A percentile compares a stretch with the other conserved stretches of the same genome.
Evolutionary conservation across 2,888 invertebrate genomes (phyloP).

Genomic region (Athetis lepigone): DNA sequence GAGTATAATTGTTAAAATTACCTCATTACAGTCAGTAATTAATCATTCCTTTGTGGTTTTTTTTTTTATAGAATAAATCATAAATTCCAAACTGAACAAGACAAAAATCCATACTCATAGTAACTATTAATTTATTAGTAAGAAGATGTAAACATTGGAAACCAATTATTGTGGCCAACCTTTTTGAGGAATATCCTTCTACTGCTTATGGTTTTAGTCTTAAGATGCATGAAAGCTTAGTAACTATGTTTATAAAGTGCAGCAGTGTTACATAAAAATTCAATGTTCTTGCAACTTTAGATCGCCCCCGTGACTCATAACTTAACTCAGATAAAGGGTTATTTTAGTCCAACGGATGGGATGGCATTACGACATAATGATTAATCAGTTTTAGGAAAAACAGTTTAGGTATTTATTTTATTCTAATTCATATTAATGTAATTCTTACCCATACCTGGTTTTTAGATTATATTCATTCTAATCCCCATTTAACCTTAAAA

Average conservation of each 20-base stretch:
- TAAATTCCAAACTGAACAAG: too few relatives aligned
- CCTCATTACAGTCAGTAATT: too few relatives aligned
- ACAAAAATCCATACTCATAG: too few relatives aligned
- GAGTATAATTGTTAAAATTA: too few relatives aligned
- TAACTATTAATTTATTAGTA: too few relatives aligned
- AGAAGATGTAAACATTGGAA: too few relatives aligned
- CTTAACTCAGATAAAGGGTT: conserved; percentile 28
- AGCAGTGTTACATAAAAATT: conserved; percentile 15
- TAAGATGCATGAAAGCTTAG: background rate
- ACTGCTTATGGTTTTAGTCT: too few relatives aligned
- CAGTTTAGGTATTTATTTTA: background rate
- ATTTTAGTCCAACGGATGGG: conserved; percentile 18
- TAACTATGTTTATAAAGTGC: too few relatives aligned
- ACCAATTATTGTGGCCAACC: background rate
- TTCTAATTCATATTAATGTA: background rate
- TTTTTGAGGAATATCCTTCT: background rate
- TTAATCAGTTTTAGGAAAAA: conserved; percentile 13
- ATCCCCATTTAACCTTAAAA: too few relatives aligned
- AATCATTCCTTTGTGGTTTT: too few relatives aligned
- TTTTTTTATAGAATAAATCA: too few relatives aligned
- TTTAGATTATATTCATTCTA: too few relatives aligned
- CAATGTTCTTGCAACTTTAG: background rate
- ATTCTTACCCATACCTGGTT: background rate
- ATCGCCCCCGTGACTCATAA: conserved; percentile 14
- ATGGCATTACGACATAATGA: conserved; percentile 6